Evolutionary conservation across 2,113 vertebrate species (phyloP).

Genomic region (Mixornis gularis): DNA sequence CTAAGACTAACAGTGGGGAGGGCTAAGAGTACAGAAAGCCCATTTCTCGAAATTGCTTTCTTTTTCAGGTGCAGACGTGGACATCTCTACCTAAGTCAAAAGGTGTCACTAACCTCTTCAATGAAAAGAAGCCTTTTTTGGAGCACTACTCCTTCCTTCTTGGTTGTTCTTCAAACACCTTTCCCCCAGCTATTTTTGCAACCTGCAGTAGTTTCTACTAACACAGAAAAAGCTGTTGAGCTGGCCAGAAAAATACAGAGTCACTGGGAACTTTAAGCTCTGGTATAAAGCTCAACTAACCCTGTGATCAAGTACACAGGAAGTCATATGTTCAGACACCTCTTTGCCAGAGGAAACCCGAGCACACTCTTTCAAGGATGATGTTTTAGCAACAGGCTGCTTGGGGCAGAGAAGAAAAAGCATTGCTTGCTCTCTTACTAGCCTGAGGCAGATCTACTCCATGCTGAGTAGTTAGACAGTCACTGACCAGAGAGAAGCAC

Average conservation of each 20-base stretch:
- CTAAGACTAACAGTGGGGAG: background rate
- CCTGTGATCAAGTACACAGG: background rate
- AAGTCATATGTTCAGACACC: background rate
- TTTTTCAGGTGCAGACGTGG: background rate
- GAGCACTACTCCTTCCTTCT: fast-evolving
- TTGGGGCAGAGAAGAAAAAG: background rate
- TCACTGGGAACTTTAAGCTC: background rate
- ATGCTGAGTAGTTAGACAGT: fast-evolving
- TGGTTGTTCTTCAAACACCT: background rate
- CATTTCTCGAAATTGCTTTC: background rate
- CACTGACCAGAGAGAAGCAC: background rate
- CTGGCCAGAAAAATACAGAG: background rate
- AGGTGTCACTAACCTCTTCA: background rate
- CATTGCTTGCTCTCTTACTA: background rate
- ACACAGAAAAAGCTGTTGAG: background rate
- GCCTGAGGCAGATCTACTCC: background rate
- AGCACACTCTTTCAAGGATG: background rate
- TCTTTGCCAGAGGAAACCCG: background rate
- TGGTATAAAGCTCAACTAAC: background rate
- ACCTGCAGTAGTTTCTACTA: background rate
- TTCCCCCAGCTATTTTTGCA: background rate
- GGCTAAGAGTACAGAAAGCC: background rate
- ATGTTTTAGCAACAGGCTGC: background rate
- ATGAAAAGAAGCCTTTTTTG: background rate
- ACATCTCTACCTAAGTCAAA: background rate